Conservation (phyloP, 2,113 vertebrate genomes). For the Coreoperca whiteheadi region DNA sequence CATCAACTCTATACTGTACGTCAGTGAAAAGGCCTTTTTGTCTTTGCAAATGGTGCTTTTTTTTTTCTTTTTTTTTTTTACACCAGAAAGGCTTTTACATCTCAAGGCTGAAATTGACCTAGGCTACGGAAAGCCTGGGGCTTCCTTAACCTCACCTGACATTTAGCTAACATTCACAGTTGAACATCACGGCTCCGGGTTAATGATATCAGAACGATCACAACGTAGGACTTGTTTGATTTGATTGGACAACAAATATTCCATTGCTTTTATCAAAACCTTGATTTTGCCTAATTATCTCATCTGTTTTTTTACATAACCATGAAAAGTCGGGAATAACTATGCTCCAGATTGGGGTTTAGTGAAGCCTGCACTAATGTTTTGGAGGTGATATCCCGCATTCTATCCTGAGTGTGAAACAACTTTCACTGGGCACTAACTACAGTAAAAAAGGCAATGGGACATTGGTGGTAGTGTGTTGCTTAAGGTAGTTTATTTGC, state of each 20-base stretch:
- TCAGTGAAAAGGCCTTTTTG: not conserved
- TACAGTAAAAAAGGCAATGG: not conserved
- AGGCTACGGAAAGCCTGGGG: not conserved
- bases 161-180: slow-evolving; percentile 13
- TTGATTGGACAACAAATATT: slow-evolving; percentile 1
- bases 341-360: not conserved
- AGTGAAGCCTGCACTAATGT: not conserved
- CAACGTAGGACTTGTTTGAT: not conserved
- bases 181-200: not conserved
- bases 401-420: slow-evolving; percentile 3
- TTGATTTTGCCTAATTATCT: not conserved
- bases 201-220: not conserved
- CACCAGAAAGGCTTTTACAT: slow-evolving; percentile 12
- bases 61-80: too few relatives aligned
- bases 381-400: not conserved
- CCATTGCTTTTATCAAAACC: not conserved
- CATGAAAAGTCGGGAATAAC: not conserved
- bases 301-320: not conserved
- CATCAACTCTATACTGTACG: not conserved
- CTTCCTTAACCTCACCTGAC: slow-evolving; percentile 12
- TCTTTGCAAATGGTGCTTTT: slow-evolving; percentile 8
- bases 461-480: not conserved
- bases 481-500: not conserved
- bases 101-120: not conserved
- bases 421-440: not conserved